Evolutionary conservation across 1,140 invertebrate species (phyloP).

Genomic region (Battus philenor): DNA sequence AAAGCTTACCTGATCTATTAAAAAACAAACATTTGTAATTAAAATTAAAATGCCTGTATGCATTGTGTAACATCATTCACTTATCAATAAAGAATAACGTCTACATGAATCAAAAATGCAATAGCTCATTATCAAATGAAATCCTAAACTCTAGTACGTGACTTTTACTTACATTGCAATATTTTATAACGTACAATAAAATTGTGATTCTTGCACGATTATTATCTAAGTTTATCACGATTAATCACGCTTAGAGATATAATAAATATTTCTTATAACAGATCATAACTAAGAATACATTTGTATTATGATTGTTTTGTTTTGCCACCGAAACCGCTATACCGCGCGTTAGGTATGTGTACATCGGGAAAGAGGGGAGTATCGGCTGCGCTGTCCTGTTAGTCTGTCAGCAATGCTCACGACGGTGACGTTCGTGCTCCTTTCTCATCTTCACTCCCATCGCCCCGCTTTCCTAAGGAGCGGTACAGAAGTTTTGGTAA

Average conservation of each 20-base stretch:
- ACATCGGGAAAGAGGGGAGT: too few relatives aligned
- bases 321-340: too few relatives aligned
- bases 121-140: constrained; percentile 1
- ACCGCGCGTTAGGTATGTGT: too few relatives aligned
- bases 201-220: background rate
- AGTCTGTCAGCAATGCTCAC: too few relatives aligned
- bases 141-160: constrained; percentile 23
- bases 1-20: constrained; percentile 16
- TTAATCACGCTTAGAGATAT: constrained; percentile 7
- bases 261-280: too few relatives aligned
- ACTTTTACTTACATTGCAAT: constrained; percentile 12
- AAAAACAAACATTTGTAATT: constrained; percentile 19
- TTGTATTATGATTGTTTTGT: too few relatives aligned
- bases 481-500: too few relatives aligned
- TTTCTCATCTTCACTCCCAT: too few relatives aligned
- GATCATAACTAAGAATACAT: too few relatives aligned
- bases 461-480: too few relatives aligned
- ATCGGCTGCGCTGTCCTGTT: too few relatives aligned
- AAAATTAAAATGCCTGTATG: constrained; percentile 12
- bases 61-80: constrained; percentile 15
- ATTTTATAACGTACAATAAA: constrained; percentile 6
- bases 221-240: background rate
- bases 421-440: too few relatives aligned
- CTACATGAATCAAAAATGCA: constrained; percentile 1
- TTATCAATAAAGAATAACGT: background rate